Percentiles rank a stretch among this genome's conserved stretches.
Evolutionary conservation across 1,140 invertebrate genomes (phyloP).

Genomic region (Calephelis virginiensis): DNA sequence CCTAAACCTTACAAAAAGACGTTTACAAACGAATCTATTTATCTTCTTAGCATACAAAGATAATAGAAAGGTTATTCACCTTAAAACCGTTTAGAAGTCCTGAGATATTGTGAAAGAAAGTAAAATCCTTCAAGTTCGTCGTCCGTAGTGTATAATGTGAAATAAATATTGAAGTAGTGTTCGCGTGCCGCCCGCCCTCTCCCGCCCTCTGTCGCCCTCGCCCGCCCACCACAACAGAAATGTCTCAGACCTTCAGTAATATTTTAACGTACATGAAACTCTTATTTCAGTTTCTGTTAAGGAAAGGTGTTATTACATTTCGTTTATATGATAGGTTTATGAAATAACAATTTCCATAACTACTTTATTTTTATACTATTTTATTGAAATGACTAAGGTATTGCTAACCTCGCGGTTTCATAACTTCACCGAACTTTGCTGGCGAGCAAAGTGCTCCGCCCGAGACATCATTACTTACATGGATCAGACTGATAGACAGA

Average conservation of each 20-base stretch:
- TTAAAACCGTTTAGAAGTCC: slow-evolving; percentile 15
- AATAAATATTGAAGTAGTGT: slow-evolving; percentile 24
- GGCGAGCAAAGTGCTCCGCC: too few species aligned
- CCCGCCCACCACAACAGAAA: slow-evolving; percentile 21
- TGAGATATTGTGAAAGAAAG: slow-evolving; percentile 38
- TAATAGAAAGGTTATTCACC: slow-evolving; percentile 16
- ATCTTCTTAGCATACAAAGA: slow-evolving; percentile 4
- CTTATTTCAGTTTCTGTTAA: slow-evolving; percentile 18
- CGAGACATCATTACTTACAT: too few species aligned
- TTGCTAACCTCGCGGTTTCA: too few species aligned
- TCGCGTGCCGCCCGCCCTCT: slow-evolving; percentile 48
- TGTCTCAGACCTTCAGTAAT: slow-evolving; percentile 36
- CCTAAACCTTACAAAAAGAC: slow-evolving; percentile 5
- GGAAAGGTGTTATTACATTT: not conserved
- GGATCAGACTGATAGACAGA: too few species aligned
- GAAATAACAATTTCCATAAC: not conserved
- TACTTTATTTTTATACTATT: not conserved
- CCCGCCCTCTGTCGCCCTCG: too few species aligned
- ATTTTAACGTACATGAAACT: slow-evolving; percentile 30
- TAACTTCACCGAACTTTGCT: too few species aligned
- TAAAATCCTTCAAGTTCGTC: slow-evolving; percentile 48
- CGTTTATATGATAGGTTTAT: not conserved
- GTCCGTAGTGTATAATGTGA: slow-evolving; percentile 42
- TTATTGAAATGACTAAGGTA: too few species aligned
- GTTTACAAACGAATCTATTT: not conserved